phyloP scores from a whole-genome alignment of 2,113 vertebrate species.

The Caretta caretta region DNA sequence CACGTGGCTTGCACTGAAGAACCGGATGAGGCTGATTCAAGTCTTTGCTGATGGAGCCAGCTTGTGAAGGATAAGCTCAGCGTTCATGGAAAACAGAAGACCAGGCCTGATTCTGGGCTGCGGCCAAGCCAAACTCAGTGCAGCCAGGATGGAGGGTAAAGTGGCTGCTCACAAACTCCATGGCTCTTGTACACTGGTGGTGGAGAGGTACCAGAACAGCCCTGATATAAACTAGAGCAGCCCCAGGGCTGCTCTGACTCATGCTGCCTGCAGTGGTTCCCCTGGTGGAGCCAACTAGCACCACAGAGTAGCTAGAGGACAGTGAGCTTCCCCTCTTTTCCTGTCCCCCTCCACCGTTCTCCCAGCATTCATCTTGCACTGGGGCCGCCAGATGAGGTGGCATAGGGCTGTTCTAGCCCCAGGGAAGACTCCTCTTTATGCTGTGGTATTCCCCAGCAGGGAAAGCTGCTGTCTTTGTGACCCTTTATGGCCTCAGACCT shows the following conservation, averaged over 20 bases:
- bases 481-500: neutral
- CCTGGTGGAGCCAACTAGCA: neutral
- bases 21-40: neutral
- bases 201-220: neutral
- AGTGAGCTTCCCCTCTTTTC: neutral
- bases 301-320: neutral
- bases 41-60: neutral
- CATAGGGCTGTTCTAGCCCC: accelerated
- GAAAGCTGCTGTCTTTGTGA: neutral
- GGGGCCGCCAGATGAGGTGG: too few relatives aligned
- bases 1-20: neutral
- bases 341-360: neutral
- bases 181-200: neutral
- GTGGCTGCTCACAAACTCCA: neutral
- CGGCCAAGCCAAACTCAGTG: neutral
- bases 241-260: neutral
- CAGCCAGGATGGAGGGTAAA: neutral
- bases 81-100: neutral
- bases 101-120: neutral
- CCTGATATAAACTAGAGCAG: neutral
- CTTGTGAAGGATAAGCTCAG: neutral
- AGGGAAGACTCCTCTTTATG: accelerated
- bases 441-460: neutral
- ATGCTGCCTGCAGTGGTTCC: neutral
- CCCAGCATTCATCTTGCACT: neutral